Evolutionary conservation across 2,888 invertebrate genomes (phyloP), one percentile per base, ranked within the genome.

Genomic region (Thymelicus lineola): DNA sequence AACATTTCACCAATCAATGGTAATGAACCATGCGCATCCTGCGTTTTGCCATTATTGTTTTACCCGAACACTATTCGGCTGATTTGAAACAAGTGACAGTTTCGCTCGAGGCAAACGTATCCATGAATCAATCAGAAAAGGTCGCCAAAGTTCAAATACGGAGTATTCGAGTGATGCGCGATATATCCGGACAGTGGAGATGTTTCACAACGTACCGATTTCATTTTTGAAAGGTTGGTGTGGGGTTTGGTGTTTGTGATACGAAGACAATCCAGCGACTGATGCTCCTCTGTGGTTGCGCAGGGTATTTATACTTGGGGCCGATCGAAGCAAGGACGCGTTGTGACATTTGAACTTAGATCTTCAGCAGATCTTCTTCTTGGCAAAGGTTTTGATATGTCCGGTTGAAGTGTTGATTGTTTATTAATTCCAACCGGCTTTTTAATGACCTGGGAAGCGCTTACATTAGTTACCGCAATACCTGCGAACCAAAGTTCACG

Each of bases 271-370:
- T 79, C 75, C 81, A 88, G 82, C 82, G 90, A 93, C 89, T 93
- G 93, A 90, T 91, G 87, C 82, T 76, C 71, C 73, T 79, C 76
- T 70, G 77, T 75, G 71, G 85, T 71, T 70, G 80, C 79, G 75
- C 75, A 72, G 72, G 74, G 76, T 80, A 86, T 91, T 87, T 93
- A 92, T 93, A 92, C 72, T 72, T 78, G 74, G 72, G 73, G 81
- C 79, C 76, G 77, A 73, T 75, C 76, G 67, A 66, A 74, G 83
- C 91, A 89, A 91, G 91, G 93, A 90, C 92, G 84, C 80, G 75
- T 77, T 77, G 83, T 89, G 93, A 90, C 93, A 93, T 93, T 92
- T 92, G 89, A 91, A 91, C 91, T 89, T 86, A 75, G 80, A 80
- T 88, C 89, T 85, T 83, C 83, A 82, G 78, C 76, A 82, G 81